Conservation (phyloP, 2,888 invertebrate species). For the Limulus polyphemus region DNA sequence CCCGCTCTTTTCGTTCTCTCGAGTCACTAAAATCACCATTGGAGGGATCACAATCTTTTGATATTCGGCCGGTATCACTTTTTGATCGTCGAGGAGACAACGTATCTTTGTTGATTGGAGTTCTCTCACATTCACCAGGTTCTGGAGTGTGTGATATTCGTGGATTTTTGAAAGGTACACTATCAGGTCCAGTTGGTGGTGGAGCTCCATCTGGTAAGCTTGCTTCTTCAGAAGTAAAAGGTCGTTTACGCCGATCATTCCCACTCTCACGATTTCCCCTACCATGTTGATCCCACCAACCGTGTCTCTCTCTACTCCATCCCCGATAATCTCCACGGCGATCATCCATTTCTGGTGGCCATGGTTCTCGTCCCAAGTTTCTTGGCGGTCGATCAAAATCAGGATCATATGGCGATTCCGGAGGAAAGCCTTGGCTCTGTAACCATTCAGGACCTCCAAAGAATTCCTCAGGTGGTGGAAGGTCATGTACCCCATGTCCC, state of each 20-base stretch:
- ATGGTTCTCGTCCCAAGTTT: conserved; percentile 19
- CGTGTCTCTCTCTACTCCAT: conserved; percentile 15
- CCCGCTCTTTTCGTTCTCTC: too few species aligned
- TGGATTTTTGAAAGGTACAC: conserved; percentile 3
- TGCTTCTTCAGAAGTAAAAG: conserved; percentile 12
- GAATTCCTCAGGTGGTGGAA: conserved; percentile 49
- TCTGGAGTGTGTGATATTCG: conserved; percentile 16
- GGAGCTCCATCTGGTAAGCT: conserved; percentile 2
- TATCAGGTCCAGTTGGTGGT: too few species aligned
- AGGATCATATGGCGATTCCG: conserved; percentile 9
- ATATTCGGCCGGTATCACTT: conserved; percentile 18
- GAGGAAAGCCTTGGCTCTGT: conserved; percentile 11
- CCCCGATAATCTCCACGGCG: conserved; percentile 13
- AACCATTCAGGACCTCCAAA: conserved; percentile 8
- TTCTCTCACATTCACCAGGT: conserved; percentile 8
- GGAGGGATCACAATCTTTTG: conserved; percentile 11
- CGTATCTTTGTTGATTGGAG: conserved; percentile 7
- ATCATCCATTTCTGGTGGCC: conserved; percentile 12
- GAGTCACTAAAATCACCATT: too few species aligned
- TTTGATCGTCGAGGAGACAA: conserved; percentile 17
- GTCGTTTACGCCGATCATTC: too few species aligned
- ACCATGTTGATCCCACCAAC: conserved; percentile 17
- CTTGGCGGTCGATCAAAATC: conserved; percentile 17
- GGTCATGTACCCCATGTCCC: conserved; percentile 48
- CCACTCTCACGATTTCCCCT: too few species aligned